These are phyloP conservation scores for Nymphalis urticae DNA, from an alignment of 2,888 invertebrate genomes.

Conservation along the genomic window DNA sequence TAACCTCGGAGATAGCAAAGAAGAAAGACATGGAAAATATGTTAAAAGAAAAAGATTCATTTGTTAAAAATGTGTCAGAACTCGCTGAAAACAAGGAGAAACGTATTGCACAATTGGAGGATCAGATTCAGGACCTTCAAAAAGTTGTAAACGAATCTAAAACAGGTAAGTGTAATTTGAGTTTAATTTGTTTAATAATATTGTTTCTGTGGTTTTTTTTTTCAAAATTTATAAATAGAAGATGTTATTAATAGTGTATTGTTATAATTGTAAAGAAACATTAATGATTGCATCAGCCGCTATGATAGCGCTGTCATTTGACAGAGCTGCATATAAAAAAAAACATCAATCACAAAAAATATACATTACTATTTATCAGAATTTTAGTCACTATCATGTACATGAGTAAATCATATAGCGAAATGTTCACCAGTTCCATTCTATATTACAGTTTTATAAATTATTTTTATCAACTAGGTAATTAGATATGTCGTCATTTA, in stretches of 20 bases:
- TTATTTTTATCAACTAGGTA: too few relatives aligned
- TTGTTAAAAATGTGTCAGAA: conserved; percentile 44
- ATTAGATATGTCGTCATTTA: too few relatives aligned
- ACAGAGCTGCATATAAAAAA: too few relatives aligned
- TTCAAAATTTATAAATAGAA: neutral
- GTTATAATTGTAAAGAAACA: too few relatives aligned
- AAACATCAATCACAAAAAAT: too few relatives aligned
- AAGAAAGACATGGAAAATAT: conserved; percentile 47
- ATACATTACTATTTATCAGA: too few relatives aligned
- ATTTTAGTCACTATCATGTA: too few relatives aligned
- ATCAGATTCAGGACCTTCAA: conserved; percentile 48
- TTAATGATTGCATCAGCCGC: too few relatives aligned
- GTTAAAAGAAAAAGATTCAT: conserved; percentile 45
- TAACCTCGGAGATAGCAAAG: conserved; percentile 47
- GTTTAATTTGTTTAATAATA: neutral
- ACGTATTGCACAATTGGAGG: conserved; percentile 45
- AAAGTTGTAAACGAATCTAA: conserved; percentile 47
- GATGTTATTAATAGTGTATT: neutral
- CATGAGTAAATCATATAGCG: too few relatives aligned
- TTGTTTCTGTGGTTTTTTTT: neutral
- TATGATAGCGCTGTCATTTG: too few relatives aligned
- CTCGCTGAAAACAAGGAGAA: conserved; percentile 50
- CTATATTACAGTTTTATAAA: too few relatives aligned
- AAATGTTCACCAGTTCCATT: too few relatives aligned
- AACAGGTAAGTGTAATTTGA: conserved; percentile 48